These are phyloP conservation scores for Ciona savignyi DNA, from an alignment of 23 tunicate genomes.

Conservation along the genomic window DNA sequence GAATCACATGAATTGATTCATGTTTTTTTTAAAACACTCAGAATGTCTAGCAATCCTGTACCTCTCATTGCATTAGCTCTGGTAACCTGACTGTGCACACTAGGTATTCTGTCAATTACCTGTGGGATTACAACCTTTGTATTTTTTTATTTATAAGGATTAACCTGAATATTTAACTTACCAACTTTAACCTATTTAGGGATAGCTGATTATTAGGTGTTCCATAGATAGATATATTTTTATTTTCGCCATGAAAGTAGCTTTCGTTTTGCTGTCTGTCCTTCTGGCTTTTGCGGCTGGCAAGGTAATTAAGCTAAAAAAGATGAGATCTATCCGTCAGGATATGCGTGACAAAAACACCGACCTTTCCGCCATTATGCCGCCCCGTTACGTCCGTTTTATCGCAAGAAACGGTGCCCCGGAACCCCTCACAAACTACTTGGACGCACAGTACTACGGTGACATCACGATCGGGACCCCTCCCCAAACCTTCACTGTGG, in stretches of 20 bases:
- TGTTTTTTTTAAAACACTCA: too few relatives aligned
- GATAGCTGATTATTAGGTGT: background rate
- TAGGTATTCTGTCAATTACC: too few relatives aligned
- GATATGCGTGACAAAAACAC: conserved; percentile 48
- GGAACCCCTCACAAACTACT: conserved; percentile 71
- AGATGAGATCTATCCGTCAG: conserved; percentile 13
- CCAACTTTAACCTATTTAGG: too few relatives aligned
- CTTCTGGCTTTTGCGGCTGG: background rate
- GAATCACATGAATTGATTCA: too few relatives aligned
- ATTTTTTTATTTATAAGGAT: too few relatives aligned
- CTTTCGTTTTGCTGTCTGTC: background rate
- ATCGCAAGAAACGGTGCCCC: conserved; percentile 15
- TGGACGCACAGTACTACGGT: conserved; percentile 97
- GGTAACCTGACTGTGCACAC: too few relatives aligned
- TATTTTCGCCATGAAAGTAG: background rate
- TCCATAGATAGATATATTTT: too few relatives aligned
- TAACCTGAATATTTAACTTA: too few relatives aligned
- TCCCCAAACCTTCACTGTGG: conserved; percentile 66
- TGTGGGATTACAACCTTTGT: too few relatives aligned
- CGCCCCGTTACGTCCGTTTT: background rate
- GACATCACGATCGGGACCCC: conserved; percentile 90
- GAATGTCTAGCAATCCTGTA: too few relatives aligned
- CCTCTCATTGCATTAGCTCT: too few relatives aligned
- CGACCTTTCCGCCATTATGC: conserved; percentile 6
- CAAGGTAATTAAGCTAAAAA: background rate